Conservation (phyloP, 2,888 invertebrate species). For the Nymphalis urticae region DNA sequence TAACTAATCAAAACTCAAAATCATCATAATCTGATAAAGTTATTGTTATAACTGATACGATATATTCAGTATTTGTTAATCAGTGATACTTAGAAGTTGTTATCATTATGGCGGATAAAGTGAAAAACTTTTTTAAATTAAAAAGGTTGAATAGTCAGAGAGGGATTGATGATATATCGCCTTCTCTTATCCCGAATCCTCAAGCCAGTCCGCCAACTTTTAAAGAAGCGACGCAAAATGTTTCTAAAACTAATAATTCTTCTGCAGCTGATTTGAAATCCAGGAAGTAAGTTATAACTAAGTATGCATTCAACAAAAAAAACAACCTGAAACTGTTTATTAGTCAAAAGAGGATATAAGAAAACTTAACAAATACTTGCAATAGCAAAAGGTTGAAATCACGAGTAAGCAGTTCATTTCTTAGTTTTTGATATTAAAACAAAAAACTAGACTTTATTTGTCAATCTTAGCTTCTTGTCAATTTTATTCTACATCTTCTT, state of each 20-base stretch:
- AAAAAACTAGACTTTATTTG: too few relatives aligned
- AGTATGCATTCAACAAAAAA: too few relatives aligned
- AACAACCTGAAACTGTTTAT: too few relatives aligned
- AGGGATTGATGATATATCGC: slow-evolving; percentile 41
- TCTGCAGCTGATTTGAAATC: slow-evolving; percentile 51
- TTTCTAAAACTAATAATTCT: slow-evolving; percentile 36
- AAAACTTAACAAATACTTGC: too few relatives aligned
- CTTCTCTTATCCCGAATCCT: slow-evolving; percentile 38
- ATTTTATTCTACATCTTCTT: too few relatives aligned
- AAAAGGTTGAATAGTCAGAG: slow-evolving; percentile 63
- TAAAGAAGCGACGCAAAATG: slow-evolving; percentile 37
- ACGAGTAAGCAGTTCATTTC: too few relatives aligned
- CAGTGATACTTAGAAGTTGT: slow-evolving; percentile 19
- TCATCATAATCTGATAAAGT: slow-evolving; percentile 37
- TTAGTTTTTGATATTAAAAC: too few relatives aligned
- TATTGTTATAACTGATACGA: slow-evolving; percentile 26
- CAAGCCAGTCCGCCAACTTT: slow-evolving; percentile 41
- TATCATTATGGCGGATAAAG: slow-evolving; percentile 62
- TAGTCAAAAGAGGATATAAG: too few relatives aligned
- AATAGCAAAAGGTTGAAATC: too few relatives aligned
- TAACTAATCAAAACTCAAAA: slow-evolving; percentile 37
- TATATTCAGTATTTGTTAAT: slow-evolving; percentile 31
- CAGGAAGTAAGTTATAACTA: slow-evolving; percentile 54
- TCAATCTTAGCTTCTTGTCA: too few relatives aligned
- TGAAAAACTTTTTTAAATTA: slow-evolving; percentile 67